Evolutionary conservation across 53 echinoderm and acorn worm species (phyloP).

Genomic region (Hippasteria phrygiana): DNA sequence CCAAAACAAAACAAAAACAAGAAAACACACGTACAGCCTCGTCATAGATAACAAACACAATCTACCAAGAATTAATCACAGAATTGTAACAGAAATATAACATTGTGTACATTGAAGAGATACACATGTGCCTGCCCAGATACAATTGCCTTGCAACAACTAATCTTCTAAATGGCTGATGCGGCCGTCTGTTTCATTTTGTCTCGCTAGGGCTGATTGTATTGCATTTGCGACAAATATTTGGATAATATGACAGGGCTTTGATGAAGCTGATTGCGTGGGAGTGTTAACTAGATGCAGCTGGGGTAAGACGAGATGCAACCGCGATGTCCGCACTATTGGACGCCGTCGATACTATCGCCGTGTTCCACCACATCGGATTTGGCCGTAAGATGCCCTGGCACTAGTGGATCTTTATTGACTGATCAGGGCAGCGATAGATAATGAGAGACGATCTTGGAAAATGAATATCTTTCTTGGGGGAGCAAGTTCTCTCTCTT

Average conservation of each 20-base stretch:
- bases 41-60: conserved; percentile 8
- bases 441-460: conserved; percentile 31
- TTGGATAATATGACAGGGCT: conserved; percentile 53
- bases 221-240: conserved; percentile 46
- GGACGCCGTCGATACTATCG: conserved; percentile 40
- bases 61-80: not conserved
- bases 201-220: conserved; percentile 23
- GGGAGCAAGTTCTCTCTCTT: conserved; percentile 1
- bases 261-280: conserved; percentile 23
- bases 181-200: not conserved
- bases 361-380: not conserved
- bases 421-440: conserved; percentile 10
- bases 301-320: conserved; percentile 41
- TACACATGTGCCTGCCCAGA: not conserved
- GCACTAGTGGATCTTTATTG: conserved; percentile 13
- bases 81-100: not conserved
- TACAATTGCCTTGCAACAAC: not conserved
- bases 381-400: not conserved
- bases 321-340: not conserved
- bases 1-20: too few species aligned
- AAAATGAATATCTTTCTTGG: conserved; percentile 36
- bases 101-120: not conserved
- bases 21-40: too few species aligned
- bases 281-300: conserved; percentile 58
- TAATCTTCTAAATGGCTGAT: conserved; percentile 27